A percentile compares a stretch with the other conserved stretches of the same genome.
These are phyloP conservation scores for Eurois occulta DNA, from an alignment of 2,888 invertebrate species.

Conservation along the genomic window DNA sequence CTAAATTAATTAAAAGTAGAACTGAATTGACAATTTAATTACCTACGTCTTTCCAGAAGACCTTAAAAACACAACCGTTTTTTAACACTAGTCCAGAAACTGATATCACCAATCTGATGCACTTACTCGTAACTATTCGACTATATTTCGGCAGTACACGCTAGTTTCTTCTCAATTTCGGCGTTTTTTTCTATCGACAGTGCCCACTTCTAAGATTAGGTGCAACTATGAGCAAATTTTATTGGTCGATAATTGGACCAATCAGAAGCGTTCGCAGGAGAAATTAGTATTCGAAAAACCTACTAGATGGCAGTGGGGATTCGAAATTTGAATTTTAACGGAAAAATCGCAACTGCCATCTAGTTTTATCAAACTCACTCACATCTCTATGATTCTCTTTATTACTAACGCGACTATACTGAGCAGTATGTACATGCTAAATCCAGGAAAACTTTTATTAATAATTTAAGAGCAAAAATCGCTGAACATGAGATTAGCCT, in stretches of 20 bases:
- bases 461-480: constrained; percentile 78
- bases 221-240: constrained; percentile 88
- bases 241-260: constrained; percentile 84
- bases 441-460: constrained; percentile 71
- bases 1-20: constrained; percentile 59
- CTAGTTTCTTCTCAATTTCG: constrained; percentile 77
- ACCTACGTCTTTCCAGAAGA: constrained; percentile 66
- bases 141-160: constrained; percentile 83
- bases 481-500: constrained; percentile 76
- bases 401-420: constrained; percentile 72
- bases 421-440: constrained; percentile 82
- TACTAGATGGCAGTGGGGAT: constrained; percentile 61
- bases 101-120: constrained; percentile 66
- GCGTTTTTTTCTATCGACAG: constrained; percentile 81
- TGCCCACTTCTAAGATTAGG: constrained; percentile 83
- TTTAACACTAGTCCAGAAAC: constrained; percentile 62
- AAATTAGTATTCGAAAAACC: constrained; percentile 66
- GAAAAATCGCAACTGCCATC: constrained; percentile 47
- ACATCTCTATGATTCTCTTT: constrained; percentile 44
- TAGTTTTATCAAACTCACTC: constrained; percentile 56
- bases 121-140: constrained; percentile 67
- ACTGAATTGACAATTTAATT: constrained; percentile 64
- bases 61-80: constrained; percentile 68
- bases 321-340: constrained; percentile 42
- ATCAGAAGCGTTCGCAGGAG: constrained; percentile 78